Percentiles rank a stretch among this genome's conserved stretches.
These are phyloP conservation scores for Leptobrachium leishanense DNA, from an alignment of 2,113 vertebrate species.

Conservation along the genomic window DNA sequence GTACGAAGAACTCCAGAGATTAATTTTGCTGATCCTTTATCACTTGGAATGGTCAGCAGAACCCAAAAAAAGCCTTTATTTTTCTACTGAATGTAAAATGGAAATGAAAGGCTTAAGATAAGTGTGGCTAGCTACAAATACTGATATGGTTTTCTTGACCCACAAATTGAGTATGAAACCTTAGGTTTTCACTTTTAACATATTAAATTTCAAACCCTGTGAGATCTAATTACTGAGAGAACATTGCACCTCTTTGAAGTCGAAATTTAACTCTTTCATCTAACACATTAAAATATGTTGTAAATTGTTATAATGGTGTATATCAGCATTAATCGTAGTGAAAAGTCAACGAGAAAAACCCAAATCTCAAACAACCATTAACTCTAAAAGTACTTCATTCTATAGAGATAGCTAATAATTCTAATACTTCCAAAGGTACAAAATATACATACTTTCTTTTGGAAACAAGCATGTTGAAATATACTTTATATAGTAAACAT, in stretches of 20 bases:
- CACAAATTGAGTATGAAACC: constrained; percentile 43
- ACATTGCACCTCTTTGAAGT: constrained; percentile 16
- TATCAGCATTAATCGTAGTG: too few relatives aligned
- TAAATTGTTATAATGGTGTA: neutral
- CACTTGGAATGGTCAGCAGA: constrained; percentile 45
- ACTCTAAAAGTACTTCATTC: neutral
- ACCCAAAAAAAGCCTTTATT: constrained; percentile 35
- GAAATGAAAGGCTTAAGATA: constrained; percentile 48
- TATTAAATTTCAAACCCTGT: constrained; percentile 38
- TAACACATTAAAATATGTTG: neutral
- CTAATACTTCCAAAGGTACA: neutral
- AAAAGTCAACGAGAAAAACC: too few relatives aligned
- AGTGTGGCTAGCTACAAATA: constrained; percentile 46
- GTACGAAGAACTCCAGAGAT: constrained; percentile 39
- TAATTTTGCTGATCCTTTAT: constrained; percentile 49
- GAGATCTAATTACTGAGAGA: constrained; percentile 42
- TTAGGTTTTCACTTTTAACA: constrained; percentile 39
- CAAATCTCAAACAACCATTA: neutral
- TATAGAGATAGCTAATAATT: neutral
- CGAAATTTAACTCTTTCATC: constrained; percentile 18
- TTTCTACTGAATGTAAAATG: constrained; percentile 34
- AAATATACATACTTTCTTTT: too few relatives aligned
- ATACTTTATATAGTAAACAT: too few relatives aligned
- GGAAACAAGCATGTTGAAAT: too few relatives aligned
- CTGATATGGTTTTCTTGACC: constrained; percentile 46